Evolutionary conservation across 2,113 vertebrate species (phyloP), one percentile per base, ranked within the genome.

Genomic region (Phainopepla nitens): DNA sequence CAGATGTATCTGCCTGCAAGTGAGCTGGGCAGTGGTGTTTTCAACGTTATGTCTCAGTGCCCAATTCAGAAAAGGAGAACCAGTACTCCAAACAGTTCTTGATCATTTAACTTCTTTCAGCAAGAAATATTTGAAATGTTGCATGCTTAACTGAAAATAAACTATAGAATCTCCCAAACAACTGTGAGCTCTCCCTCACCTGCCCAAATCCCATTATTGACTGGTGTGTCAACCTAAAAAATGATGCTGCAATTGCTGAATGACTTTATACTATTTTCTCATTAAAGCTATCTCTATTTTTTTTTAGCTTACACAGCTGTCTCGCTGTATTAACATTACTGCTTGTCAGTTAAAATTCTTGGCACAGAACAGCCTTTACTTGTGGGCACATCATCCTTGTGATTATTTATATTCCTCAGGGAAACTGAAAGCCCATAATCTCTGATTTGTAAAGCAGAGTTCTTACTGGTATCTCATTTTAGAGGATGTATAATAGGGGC

Each of bases 311-410:
- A 25, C 60, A 56, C 64, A 91, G 71, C 78, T 96, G 84, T 92
- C 78, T 95, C 93, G 44, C 62, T 89, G 53, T 87, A 83, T 92
- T 94, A 56, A 87, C 66, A 78, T 81, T 96, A 81, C 73, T 87
- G n/a, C 35, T 83, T 58, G 31, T 90, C 1, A 3, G 91, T 91
- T 95, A 94, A 94, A 85, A 92, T 96, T 96, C 56, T 93, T 95
- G 93, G 93, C 85, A 89, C 15, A 35, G 15, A 79, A 31, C 49
- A 76, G 25, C n/a, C 66, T 89, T 89, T 84, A 47, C 53, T 82
- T 92, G 68, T 58, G 56, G 49, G 36, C 44, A 58, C 47, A 45
- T 56, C 58, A 79, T 91, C 10, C 49, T 72, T 77, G 60, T 90
- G 89, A 91, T 91, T 84, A 76, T 93, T 93, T 91, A 45, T 90